Conservation (phyloP, 2,888 invertebrate genomes). For the Nezara viridula region DNA sequence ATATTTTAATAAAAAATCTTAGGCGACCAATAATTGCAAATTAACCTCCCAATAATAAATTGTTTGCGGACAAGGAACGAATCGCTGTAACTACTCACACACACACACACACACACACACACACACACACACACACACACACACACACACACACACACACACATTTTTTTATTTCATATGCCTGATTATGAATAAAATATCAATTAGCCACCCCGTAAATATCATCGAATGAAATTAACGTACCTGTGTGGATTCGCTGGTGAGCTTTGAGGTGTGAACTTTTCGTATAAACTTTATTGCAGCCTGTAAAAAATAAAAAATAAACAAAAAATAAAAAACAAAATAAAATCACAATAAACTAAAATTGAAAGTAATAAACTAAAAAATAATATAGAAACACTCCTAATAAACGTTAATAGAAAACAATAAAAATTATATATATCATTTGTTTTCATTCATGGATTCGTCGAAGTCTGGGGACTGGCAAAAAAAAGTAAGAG, state of each 20-base stretch:
- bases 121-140: too few species aligned
- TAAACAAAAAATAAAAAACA: not conserved
- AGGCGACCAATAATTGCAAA: not conserved
- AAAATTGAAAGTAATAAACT: not conserved
- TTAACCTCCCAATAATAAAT: not conserved
- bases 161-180: not conserved
- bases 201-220: not conserved
- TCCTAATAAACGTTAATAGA: too few species aligned
- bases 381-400: too few species aligned
- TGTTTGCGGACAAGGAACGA: not conserved
- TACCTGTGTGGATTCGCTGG: constrained; percentile 97
- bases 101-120: too few species aligned
- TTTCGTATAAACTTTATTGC: constrained; percentile 97
- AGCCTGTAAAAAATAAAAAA: constrained; percentile 78
- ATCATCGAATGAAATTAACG: constrained; percentile 67
- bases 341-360: not conserved
- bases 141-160: too few species aligned
- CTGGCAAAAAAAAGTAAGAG: too few species aligned
- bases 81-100: not conserved
- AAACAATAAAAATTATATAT: too few species aligned
- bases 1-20: not conserved
- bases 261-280: constrained; percentile 98
- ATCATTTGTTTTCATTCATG: too few species aligned
- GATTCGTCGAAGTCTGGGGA: too few species aligned
- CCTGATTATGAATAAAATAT: not conserved